A percentile compares a stretch with the other conserved stretches of the same genome.
These are phyloP conservation scores for Acleris laterana DNA, from an alignment of 2,888 invertebrate genomes.

Conservation along the genomic window DNA sequence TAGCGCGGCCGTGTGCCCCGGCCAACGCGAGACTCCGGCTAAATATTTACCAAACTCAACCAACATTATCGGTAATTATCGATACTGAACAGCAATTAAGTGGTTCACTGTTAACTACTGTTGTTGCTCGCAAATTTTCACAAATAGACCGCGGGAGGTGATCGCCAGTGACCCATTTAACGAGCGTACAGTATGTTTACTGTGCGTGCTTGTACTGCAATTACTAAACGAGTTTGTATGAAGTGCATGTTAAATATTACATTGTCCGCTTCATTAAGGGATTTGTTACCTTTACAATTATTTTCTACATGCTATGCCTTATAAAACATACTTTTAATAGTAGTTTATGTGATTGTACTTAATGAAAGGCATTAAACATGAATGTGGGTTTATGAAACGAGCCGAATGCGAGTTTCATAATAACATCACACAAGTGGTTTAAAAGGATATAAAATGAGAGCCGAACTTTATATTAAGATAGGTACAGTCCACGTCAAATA, in stretches of 20 bases:
- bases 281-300: too few relatives aligned
- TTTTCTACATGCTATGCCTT: too few relatives aligned
- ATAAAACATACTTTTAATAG: too few relatives aligned
- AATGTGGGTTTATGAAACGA: too few relatives aligned
- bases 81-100: slow-evolving; percentile 26
- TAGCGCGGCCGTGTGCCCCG: slow-evolving; percentile 38
- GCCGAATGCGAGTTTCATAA: too few relatives aligned
- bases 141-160: slow-evolving; percentile 23
- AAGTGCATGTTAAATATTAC: neutral
- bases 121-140: slow-evolving; percentile 23
- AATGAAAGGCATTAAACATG: too few relatives aligned
- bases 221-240: slow-evolving; percentile 9
- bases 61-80: slow-evolving; percentile 21
- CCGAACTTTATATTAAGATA: too few relatives aligned
- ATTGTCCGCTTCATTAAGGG: neutral
- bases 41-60: slow-evolving; percentile 36
- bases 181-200: slow-evolving; percentile 16
- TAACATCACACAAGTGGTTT: too few relatives aligned
- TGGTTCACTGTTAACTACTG: slow-evolving; percentile 17
- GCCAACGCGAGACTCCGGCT: slow-evolving; percentile 30
- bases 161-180: slow-evolving; percentile 20
- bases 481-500: too few relatives aligned
- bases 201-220: neutral
- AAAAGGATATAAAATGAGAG: too few relatives aligned
- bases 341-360: too few relatives aligned